Evolutionary conservation across 2,113 vertebrate species (phyloP), one percentile per base, ranked within the genome.

Genomic region (Campylomormyrus numenius): DNA sequence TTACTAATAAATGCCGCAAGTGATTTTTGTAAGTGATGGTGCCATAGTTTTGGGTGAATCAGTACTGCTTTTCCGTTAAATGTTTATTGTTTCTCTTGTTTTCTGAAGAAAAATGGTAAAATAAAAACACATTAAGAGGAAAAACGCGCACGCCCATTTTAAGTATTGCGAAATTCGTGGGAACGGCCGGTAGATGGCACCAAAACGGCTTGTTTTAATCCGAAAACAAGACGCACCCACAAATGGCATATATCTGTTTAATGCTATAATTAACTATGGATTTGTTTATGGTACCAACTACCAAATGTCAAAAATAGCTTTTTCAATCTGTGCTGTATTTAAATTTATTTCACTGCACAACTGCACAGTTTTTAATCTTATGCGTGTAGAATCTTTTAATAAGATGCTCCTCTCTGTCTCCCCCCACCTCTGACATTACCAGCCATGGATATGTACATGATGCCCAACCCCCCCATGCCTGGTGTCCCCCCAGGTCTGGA

Each of bases 401-500:
- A 85, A n/a, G 9, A 0, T 85, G 9, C 89, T 46, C 2, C 9
- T 46, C 4, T 52, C 42, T 84, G 17, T 84, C 45, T 85, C 2
- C 7, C 56, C 56, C 52, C 35, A 46, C 62, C 45, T 19, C 39
- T 58, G 13, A 17, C 48, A 84, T 53, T 70, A 13, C 24, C 27
- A 87, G 39, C 46, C 6, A 96, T 95, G 94, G 88, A 96, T 15
- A 96, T 96, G 95, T 96, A 95, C 49, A 90, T 93, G 85, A 92
- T 94, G 77, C 92, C 95, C 83, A 95, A 90, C 88, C 94, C 93
- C 89, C 93, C 91, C 49, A 94, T 96, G 86, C 95, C 95, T 48
- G 94, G 94, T 48, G 95, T 95, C 80, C 95, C 95, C 5, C 94
- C 94, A 1, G 96, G 95, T 21, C n/a, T 96, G 88, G 96, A 96